Base-by-base conservation (phyloP, 2,113 vertebrate species). In the Eublepharis macularius region DNA sequence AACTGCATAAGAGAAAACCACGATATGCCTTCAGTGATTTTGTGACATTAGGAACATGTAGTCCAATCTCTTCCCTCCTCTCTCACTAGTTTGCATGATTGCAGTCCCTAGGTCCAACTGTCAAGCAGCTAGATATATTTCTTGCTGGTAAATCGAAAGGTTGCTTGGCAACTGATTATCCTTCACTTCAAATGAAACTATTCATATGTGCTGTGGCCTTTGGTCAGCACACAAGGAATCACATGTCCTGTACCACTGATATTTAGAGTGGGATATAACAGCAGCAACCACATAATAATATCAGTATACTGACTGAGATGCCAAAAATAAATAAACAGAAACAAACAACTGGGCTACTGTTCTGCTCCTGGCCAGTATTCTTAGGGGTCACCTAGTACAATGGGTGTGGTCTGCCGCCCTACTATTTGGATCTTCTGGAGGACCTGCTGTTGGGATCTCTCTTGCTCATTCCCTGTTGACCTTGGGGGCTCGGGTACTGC, bases 141-240 rank as follows among this genome's bases (percentile, higher is more conserved):
- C 41, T 79, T 79, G 76, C 76, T 72, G 66, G 54, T 79, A 60
- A 70, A 78, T 47, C 39, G 60, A 72, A 57, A 72, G 66, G 76
- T 74, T 80, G 26, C 84, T 43, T 79, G 80, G 84, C 84, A 86
- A 86, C 84, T 63, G 19, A 34, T 79, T 57, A 39, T 85, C 6
- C 70, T 45, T 73, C 29, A 9, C 32, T 12, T 79, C 32, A 85
- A 57, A 80, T 26, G 16, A 47, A 80, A 80, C 14, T 43, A 78
- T 26, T 78, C 36, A 41, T 57, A 45, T 60, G 13, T 79, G 54
- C 49, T 17, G 29, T 32, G 39, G 83, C 54, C 66, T 85, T 80
- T 63, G 76, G 49, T 36, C 66, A 85, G 16, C 21, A 73, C 43
- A 80, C 47, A 36, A 39, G 39, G 29, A 57, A 73, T 26, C 26